These are phyloP conservation scores for Zaprionus lineosus DNA, from an alignment of 2,888 invertebrate species.

Conservation along the genomic window DNA sequence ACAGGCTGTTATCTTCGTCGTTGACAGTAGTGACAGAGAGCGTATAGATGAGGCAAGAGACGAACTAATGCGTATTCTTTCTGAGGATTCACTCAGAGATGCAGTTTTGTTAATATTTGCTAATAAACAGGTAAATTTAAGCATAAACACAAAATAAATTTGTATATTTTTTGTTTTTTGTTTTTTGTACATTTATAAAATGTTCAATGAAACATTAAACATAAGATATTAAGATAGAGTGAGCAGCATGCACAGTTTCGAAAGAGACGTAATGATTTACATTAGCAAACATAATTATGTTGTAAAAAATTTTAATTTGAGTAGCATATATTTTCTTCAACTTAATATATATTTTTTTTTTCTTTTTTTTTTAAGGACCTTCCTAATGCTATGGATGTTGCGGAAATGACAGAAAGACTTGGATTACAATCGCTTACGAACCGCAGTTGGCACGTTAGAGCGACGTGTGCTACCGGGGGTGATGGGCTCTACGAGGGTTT, in stretches of 20 bases:
- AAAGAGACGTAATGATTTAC: no score
- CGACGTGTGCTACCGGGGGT: slow-evolving; percentile 99
- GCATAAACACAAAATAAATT: no score
- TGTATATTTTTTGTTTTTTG: no score
- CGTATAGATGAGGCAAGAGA: slow-evolving; percentile 99
- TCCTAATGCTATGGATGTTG: slow-evolving; percentile 99
- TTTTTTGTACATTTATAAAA: no score
- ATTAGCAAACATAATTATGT: neutral
- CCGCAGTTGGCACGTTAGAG: slow-evolving; percentile 99
- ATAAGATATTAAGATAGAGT: no score
- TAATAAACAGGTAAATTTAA: slow-evolving; percentile 98
- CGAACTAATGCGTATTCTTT: slow-evolving; percentile 99
- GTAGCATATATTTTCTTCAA: no score
- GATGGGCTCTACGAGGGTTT: slow-evolving; percentile 99
- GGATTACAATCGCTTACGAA: slow-evolving; percentile 98
- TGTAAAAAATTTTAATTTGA: neutral
- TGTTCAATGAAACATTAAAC: no score
- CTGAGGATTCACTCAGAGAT: slow-evolving; percentile 99
- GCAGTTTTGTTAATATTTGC: slow-evolving; percentile 99
- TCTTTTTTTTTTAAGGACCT: slow-evolving; percentile 89
- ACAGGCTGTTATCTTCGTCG: slow-evolving; percentile 99
- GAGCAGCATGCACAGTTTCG: no score
- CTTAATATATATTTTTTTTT: neutral
- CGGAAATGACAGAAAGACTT: slow-evolving; percentile 99
- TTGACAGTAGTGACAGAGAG: slow-evolving; percentile 99